Base-by-base conservation (phyloP, 2,888 invertebrate species). In the Deroplatys truncata region DNA sequence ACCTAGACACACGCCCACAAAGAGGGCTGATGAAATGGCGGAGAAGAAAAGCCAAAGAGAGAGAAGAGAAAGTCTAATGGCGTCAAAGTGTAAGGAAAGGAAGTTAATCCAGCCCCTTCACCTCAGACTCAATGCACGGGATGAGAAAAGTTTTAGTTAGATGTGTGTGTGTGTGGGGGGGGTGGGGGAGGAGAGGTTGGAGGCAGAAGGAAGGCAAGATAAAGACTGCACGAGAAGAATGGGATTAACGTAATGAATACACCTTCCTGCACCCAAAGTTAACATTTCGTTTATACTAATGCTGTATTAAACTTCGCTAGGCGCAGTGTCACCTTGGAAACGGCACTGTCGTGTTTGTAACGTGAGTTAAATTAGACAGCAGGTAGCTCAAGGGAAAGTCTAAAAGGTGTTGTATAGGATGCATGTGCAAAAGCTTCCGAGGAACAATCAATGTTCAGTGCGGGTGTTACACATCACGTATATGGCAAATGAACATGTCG, bases 111-210 rank as follows among this genome's bases (percentile, higher is more conserved):
- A 72, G 56, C 56, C 56, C 56, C 25, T 72, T 72, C 56, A 72
- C 56, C 56, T 72, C 56, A 49, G 28, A 49, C 56, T n/a, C 86
- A 56, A 86, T 28, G 86, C 86, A 86, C 86, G 28, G 28, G 86
- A 86, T 28, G 86, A 86, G 86, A 56, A 56, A 86, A 86, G 28
- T 86, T 86, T 86, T 56, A 86, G 56, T 86, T 86, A 16, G 86
- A 28, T 86, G 56, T 86, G 20, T 86, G 20, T n/a, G 85, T 85
- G n/a, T 28, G 85, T 49, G 25, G 2, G 43, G 1, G 20, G 20
- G 25, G 3, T 20, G 3, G 56, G 15, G 1, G 20, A 29, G n/a
- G 43, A 3, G 1, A 43, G 85, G 20, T n/a, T n/a, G 85, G 15
- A 5, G 16, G 35, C n/a, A n/a, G 20, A 25, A 35, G 28, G 15